Base-by-base conservation (phyloP, 2,797 vertebrate genomes). In the Tokudaia muenninki region DNA sequence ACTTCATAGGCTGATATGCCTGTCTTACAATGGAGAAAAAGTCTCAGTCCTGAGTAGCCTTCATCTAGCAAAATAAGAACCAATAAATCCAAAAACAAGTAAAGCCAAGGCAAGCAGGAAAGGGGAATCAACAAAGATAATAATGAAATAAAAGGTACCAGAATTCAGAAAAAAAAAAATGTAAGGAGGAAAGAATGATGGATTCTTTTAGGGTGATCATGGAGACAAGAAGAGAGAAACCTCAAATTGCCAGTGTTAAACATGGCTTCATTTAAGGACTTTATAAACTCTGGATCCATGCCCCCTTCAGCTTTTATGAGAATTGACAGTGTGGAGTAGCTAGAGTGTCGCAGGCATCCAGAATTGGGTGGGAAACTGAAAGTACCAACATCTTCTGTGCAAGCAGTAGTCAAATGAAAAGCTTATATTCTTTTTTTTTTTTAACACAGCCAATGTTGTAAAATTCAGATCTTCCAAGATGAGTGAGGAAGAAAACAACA, bases 361-460 rank as follows among this genome's bases (percentile, higher is more conserved):
- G 47, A 92, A 95, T 22, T 59, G 47, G 37, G 14, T 31, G 86
- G 50, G 50, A 90, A 90, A 79, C 2, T 94, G n/a, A 72, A 92
- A 95, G 92, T 34, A 77, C 59, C 9, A 79, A 78, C 57, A 10
- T 13, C 59, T 34, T 67, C n/a, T 26, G 81, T 90, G 24, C 50
- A 91, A 87, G 4, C 0, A 21, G 4, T 31, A 37, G 70, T 79
- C 17, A 88, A 74, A 65, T 78, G n/a, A 79, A 70, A 90, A 74
- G 29, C 6, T 63, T 72, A 52, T 87, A 47, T 11, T 90, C 12
- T 92, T 96, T 94, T 92, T 57, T 92, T 61, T 47, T 94, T 61
- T 92, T 77, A 26, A n/a, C 26, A 44, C 96, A 95, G 96, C 0
- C 0, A 44, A 92, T 16, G 11, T 10, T 26, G 31, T 14, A 55